Conservation (phyloP, 1,140 invertebrate species). For the Brachionus rubens region DNA sequence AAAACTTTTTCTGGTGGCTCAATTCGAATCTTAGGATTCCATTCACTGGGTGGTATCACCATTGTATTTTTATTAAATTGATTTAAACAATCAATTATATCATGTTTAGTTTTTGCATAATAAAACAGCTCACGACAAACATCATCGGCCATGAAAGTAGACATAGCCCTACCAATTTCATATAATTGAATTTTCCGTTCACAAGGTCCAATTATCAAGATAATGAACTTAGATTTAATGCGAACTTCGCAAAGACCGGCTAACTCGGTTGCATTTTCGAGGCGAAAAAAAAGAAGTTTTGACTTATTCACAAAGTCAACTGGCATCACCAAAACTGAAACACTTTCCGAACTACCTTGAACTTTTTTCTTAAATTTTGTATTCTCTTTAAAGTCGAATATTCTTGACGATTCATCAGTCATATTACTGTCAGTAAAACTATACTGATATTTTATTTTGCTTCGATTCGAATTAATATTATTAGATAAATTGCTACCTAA, state of each 20-base stretch:
- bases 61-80: slow-evolving; percentile 57
- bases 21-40: slow-evolving; percentile 57
- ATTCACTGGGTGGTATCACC: slow-evolving; percentile 60
- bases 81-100: slow-evolving; percentile 59
- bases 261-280: slow-evolving; percentile 51
- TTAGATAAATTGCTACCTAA: neutral
- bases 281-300: slow-evolving; percentile 53
- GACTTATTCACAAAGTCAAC: slow-evolving; percentile 52
- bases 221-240: slow-evolving; percentile 55
- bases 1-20: slow-evolving; percentile 53
- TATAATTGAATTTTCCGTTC: slow-evolving; percentile 17
- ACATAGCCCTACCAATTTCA: slow-evolving; percentile 57
- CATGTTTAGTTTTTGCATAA: neutral
- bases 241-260: slow-evolving; percentile 57
- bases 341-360: slow-evolving; percentile 55
- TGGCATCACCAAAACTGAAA: slow-evolving; percentile 56
- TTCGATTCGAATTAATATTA: neutral
- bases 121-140: slow-evolving; percentile 46
- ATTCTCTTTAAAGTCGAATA: neutral
- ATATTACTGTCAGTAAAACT: neutral
- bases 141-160: slow-evolving; percentile 55
- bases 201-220: slow-evolving; percentile 54
- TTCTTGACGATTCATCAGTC: neutral
- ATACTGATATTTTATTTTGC: neutral
- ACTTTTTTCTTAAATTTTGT: slow-evolving; percentile 52